Evolutionary conservation across 2,888 invertebrate genomes (phyloP).

Genomic region (Microplitis manilae): DNA sequence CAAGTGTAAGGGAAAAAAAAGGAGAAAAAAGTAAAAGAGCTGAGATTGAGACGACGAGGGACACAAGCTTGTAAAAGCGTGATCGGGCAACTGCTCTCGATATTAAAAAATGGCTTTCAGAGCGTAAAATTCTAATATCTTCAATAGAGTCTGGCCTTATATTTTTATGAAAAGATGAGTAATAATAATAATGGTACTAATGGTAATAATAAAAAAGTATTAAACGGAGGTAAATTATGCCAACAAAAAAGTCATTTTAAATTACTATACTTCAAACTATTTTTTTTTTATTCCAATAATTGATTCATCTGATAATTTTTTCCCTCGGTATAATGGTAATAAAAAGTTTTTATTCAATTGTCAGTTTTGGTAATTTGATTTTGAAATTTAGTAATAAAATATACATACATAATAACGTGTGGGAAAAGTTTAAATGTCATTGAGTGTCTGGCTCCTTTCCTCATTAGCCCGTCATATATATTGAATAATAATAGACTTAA

Average conservation of each 20-base stretch:
- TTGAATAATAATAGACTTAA: background rate
- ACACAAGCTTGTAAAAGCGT: conserved; percentile 51
- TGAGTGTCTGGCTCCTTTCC: background rate
- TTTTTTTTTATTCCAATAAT: background rate
- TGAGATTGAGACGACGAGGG: conserved; percentile 27
- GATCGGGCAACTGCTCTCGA: conserved; percentile 64
- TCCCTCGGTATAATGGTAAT: background rate
- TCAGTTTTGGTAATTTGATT: background rate
- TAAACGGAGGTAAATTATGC: background rate
- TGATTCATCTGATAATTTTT: background rate
- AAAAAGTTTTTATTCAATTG: background rate
- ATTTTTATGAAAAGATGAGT: conserved; percentile 64
- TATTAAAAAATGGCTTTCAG: conserved; percentile 63
- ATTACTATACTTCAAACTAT: background rate
- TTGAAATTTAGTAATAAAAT: background rate
- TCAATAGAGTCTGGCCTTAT: conserved; percentile 35
- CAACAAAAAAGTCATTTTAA: conserved; percentile 13
- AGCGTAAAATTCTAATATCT: conserved; percentile 57
- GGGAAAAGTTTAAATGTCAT: background rate
- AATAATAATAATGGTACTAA: background rate
- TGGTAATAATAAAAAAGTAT: background rate
- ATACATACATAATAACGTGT: background rate
- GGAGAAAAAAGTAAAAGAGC: conserved; percentile 26
- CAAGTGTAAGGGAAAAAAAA: conserved; percentile 43
- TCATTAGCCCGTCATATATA: background rate